Evolutionary conservation across 2,113 vertebrate genomes (phyloP).

Genomic region (Monarcha castaneiventris): DNA sequence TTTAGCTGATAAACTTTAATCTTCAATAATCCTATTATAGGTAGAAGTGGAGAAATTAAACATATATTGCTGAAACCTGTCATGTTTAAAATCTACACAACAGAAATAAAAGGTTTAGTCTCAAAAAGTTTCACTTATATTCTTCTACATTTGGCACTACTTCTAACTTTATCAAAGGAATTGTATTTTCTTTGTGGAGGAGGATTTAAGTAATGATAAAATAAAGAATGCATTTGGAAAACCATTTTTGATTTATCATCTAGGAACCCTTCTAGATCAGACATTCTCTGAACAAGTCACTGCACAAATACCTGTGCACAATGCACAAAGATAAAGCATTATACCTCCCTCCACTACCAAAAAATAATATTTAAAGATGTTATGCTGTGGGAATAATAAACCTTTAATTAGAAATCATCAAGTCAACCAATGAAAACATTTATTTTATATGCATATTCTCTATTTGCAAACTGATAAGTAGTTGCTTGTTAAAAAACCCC

Average conservation of each 20-base stretch:
- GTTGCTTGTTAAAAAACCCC: neutral
- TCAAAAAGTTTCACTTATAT: neutral
- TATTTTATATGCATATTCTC: neutral
- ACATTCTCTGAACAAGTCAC: neutral
- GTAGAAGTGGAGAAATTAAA: neutral
- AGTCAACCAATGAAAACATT: neutral
- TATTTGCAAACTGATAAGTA: neutral
- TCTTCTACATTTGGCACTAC: neutral
- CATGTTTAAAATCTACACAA: neutral
- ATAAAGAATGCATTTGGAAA: neutral
- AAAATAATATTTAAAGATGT: neutral
- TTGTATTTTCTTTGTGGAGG: neutral
- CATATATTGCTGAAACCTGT: neutral
- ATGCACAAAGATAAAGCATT: neutral
- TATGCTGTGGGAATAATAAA: neutral
- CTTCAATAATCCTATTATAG: neutral
- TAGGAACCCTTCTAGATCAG: neutral
- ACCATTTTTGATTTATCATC: neutral
- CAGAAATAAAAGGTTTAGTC: neutral
- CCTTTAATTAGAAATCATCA: neutral
- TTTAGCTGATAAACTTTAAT: slow-evolving; percentile 24
- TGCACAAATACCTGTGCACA: neutral
- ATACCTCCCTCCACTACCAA: neutral
- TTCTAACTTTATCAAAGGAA: neutral
- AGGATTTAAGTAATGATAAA: neutral